These are phyloP conservation scores for Drosophila dunni DNA, from an alignment of 1,140 invertebrate genomes.

Conservation along the genomic window DNA sequence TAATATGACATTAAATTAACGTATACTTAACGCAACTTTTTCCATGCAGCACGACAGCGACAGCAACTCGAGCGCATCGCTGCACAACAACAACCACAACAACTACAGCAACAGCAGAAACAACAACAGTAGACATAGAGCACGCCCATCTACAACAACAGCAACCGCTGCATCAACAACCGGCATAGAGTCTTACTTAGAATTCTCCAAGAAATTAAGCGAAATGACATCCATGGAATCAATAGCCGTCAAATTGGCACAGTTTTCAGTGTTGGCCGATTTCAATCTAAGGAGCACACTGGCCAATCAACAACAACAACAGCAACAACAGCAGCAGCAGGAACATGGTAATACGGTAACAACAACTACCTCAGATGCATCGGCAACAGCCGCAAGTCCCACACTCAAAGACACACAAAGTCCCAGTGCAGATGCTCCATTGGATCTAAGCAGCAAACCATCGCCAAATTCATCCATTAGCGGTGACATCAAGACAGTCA, in stretches of 20 bases:
- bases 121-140: conserved; percentile 36
- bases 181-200: conserved; percentile 49
- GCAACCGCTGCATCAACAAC: conserved; percentile 21
- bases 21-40: conserved; percentile 43
- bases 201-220: conserved; percentile 62
- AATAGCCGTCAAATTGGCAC: conserved; percentile 79
- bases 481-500: conserved; percentile 76
- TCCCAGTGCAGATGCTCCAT: conserved; percentile 87
- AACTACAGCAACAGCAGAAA: conserved; percentile 38
- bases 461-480: conserved; percentile 84
- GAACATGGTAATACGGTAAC: conserved; percentile 71
- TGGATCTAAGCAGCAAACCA: conserved; percentile 91
- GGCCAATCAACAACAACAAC: conserved; percentile 64
- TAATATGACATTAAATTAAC: conserved; percentile 26
- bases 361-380: conserved; percentile 84
- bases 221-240: conserved; percentile 85
- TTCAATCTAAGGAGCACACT: conserved; percentile 71
- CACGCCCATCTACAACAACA: conserved; percentile 26
- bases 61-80: conserved; percentile 76
- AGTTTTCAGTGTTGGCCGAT: conserved; percentile 62
- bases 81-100: conserved; percentile 51
- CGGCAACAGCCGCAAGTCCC: conserved; percentile 75
- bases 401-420: conserved; percentile 86
- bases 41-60: conserved; percentile 74
- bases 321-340: conserved; percentile 64